A percentile compares a stretch with the other conserved stretches of the same genome.
These are phyloP conservation scores for Tinamus major DNA, from an alignment of 2,797 vertebrate species.

Conservation along the genomic window DNA sequence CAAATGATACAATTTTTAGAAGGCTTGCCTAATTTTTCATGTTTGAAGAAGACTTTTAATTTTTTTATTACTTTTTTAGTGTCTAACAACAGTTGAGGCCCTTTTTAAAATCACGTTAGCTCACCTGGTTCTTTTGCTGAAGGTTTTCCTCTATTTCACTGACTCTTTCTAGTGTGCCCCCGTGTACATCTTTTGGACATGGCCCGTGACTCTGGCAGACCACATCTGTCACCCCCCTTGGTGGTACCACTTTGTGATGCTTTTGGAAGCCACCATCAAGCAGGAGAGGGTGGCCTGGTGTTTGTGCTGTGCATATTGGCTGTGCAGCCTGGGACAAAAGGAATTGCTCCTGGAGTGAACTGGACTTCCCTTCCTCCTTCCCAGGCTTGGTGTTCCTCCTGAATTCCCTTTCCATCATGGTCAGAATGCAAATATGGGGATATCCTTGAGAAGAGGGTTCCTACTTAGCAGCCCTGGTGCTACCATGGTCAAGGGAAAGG, in stretches of 20 bases:
- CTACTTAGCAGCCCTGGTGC: not conserved
- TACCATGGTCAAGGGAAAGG: not conserved
- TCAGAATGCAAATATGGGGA: not conserved
- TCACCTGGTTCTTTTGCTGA: not conserved
- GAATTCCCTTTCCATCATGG: not conserved
- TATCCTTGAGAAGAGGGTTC: not conserved
- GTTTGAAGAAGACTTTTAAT: accelerated
- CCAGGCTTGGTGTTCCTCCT: accelerated
- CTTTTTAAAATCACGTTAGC: not conserved
- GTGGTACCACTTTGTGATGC: not conserved
- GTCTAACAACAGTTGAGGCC: not conserved
- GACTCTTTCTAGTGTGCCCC: not conserved
- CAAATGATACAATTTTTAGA: not conserved
- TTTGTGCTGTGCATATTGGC: not conserved
- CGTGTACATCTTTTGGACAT: not conserved
- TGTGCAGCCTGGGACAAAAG: not conserved
- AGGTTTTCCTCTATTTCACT: not conserved
- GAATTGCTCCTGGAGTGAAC: not conserved
- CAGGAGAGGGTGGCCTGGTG: not conserved
- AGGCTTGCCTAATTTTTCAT: not conserved
- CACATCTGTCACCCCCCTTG: not conserved
- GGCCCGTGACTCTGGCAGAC: not conserved
- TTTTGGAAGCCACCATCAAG: not conserved
- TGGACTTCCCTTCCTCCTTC: not conserved
- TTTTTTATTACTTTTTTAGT: not conserved